Evolutionary conservation across 1,140 invertebrate species (phyloP).

Genomic region (Acromyrmex echinatior): DNA sequence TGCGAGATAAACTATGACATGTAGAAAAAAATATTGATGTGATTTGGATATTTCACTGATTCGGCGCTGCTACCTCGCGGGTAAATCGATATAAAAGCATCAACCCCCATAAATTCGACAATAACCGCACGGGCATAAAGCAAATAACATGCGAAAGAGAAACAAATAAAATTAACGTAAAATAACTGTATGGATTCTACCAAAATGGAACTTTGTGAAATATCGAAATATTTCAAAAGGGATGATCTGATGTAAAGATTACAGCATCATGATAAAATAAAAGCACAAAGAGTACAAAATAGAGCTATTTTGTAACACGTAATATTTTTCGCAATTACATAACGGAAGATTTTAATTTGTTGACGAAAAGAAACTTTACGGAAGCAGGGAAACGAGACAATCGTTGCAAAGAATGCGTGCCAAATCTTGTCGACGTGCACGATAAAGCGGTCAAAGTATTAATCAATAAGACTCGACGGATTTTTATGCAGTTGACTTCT

Average conservation of each 20-base stretch:
- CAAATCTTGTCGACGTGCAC: slow-evolving; percentile 25
- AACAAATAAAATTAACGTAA: slow-evolving; percentile 47
- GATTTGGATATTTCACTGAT: slow-evolving; percentile 55
- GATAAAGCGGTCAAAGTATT: slow-evolving; percentile 1
- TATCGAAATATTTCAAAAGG: not conserved
- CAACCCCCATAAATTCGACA: slow-evolving; percentile 30
- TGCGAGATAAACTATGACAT: slow-evolving; percentile 19
- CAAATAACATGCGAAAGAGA: slow-evolving; percentile 18
- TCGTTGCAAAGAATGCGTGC: not conserved
- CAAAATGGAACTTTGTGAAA: not conserved
- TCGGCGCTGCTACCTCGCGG: not conserved
- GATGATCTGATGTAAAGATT: not conserved
- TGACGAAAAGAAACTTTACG: too few species aligned
- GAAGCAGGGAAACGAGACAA: not conserved
- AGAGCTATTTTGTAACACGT: not conserved
- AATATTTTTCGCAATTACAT: not conserved
- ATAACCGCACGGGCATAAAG: slow-evolving; percentile 22
- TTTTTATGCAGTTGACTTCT: too few species aligned
- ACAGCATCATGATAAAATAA: slow-evolving; percentile 4
- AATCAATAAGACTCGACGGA: not conserved
- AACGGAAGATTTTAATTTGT: not conserved
- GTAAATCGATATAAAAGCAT: slow-evolving; percentile 46
- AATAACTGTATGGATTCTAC: slow-evolving; percentile 26
- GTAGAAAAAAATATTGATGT: slow-evolving; percentile 51
- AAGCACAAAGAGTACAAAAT: not conserved